Conservation (phyloP, 1,140 invertebrate genomes). For the Eupristina koningsbergeri region DNA sequence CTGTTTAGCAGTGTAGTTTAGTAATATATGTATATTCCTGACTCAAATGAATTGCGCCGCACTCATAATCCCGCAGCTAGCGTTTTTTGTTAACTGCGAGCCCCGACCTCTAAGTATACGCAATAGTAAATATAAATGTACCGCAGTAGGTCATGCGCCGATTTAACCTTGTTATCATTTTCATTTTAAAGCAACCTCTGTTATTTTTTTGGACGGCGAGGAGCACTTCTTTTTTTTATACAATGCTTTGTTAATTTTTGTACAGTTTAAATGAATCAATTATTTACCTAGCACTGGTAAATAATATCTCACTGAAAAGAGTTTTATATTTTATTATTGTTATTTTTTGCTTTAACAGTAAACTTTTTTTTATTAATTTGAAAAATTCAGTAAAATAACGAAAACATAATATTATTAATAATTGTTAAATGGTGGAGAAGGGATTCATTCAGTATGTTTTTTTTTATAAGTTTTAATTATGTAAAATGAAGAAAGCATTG, state of each 20-base stretch:
- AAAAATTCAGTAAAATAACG: background rate
- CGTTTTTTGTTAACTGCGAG: constrained; percentile 1
- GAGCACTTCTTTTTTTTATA: background rate
- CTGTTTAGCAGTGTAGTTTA: background rate
- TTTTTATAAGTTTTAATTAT: background rate
- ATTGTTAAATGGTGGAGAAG: no score
- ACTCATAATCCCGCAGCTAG: background rate
- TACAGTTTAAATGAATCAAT: background rate
- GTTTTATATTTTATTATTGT: no score
- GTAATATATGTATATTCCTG: background rate
- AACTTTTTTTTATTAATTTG: background rate
- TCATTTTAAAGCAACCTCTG: background rate
- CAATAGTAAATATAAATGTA: background rate
- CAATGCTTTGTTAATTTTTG: background rate
- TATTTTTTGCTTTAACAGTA: no score
- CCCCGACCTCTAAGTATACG: background rate
- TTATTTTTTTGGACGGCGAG: background rate
- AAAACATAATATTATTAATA: background rate
- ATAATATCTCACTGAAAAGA: background rate
- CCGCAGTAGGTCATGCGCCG: background rate
- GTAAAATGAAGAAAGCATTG: background rate
- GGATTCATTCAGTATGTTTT: background rate
- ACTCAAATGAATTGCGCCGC: background rate
- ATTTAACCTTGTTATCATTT: background rate
- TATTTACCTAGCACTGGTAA: background rate